Evolutionary conservation across 2,888 invertebrate species (phyloP).

Genomic region (Odontothrips loti): DNA sequence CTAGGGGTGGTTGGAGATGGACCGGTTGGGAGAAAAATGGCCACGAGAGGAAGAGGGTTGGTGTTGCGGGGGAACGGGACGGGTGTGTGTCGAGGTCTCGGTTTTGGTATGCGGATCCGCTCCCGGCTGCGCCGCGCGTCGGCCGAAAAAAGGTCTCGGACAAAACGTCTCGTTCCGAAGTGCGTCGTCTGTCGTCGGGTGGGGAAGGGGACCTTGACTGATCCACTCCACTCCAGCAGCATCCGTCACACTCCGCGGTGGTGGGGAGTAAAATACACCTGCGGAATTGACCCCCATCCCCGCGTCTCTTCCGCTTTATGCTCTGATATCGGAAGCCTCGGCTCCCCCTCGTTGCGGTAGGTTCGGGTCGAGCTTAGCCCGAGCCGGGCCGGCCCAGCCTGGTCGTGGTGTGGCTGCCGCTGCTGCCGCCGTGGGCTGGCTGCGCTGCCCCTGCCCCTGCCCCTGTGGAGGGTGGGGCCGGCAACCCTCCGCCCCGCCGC

Average conservation of each 20-base stretch:
- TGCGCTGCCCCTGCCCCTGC: not conserved
- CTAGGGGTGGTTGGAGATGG: not conserved
- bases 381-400: not conserved
- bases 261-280: too few species aligned
- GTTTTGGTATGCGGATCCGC: too few species aligned
- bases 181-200: too few species aligned
- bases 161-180: too few species aligned
- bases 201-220: too few species aligned
- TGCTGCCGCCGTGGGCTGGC: not conserved
- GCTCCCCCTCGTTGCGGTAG: not conserved
- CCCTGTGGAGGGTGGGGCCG: not conserved
- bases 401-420: not conserved
- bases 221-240: too few species aligned
- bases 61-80: too few species aligned
- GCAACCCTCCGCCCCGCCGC: not conserved
- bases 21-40: not conserved
- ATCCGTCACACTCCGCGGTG: too few species aligned
- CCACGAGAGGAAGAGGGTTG: not conserved
- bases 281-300: too few species aligned
- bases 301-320: not conserved
- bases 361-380: not conserved
- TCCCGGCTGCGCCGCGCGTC: too few species aligned
- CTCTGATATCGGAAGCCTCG: not conserved
- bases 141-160: too few species aligned
- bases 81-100: too few species aligned